Percentiles rank a stretch among this genome's conserved stretches.
These are phyloP conservation scores for Rhogogaster chlorosoma DNA, from an alignment of 2,888 invertebrate species.

Conservation along the genomic window DNA sequence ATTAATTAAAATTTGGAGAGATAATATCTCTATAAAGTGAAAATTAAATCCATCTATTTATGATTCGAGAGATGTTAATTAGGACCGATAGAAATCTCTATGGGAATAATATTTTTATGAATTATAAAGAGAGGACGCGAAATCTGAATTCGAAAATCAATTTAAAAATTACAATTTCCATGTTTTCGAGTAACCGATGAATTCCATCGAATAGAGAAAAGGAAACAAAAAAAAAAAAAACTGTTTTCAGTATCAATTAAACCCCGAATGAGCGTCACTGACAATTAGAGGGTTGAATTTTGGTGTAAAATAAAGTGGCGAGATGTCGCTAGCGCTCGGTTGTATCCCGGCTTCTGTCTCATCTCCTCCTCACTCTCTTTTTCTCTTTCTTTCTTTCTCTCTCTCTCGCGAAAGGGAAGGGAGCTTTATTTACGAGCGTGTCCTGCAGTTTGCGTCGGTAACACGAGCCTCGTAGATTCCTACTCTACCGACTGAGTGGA, in stretches of 20 bases:
- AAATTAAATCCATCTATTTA: too few species aligned
- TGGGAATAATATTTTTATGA: too few species aligned
- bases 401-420: neutral
- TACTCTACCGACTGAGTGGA: neutral
- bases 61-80: too few species aligned
- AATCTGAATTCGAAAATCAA: too few species aligned
- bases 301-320: neutral
- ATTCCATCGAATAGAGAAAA: too few species aligned
- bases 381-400: neutral
- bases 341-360: neutral
- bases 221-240: neutral
- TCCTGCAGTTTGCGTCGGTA: slow-evolving; percentile 2
- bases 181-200: neutral
- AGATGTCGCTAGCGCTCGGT: slow-evolving; percentile 39
- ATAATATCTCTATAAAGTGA: too few species aligned
- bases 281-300: neutral
- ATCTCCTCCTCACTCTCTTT: neutral
- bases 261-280: neutral
- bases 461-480: neutral
- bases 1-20: too few species aligned
- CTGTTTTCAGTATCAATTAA: neutral
- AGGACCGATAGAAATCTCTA: too few species aligned
- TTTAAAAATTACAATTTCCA: too few species aligned
- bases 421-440: neutral
- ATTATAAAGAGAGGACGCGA: too few species aligned